Evolutionary conservation across 1,140 invertebrate species (phyloP), one percentile per base, ranked within the genome.

Genomic region (Drosophila parvula): DNA sequence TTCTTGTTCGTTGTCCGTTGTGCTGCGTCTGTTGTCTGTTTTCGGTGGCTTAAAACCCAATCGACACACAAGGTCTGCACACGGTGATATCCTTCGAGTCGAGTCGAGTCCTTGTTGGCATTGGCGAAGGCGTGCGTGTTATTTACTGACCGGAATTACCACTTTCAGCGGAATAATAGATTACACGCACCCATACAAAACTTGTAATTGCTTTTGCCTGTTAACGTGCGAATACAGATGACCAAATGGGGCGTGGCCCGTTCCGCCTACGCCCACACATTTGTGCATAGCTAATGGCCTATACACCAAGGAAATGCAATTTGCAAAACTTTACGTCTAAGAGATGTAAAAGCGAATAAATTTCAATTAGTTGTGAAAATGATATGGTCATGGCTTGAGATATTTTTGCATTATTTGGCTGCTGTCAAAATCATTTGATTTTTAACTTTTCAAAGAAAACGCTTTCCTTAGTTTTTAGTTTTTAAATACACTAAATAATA

Each of bases 131-230:
- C 71, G 67, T 86, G 79, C 79, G 61, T 68, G 84, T 89, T 89
- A 89, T 89, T 89, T 89, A 89, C 85, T 89, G 85, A 84, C 84
- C 84, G 84, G 84, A 89, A 89, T 89, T 79, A 89, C 84, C 84
- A 89, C 84, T 89, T 89, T 89, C 85, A 89, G 80, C 84, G 78
- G 74, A 60, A 84, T 84, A 89, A 89, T 89, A 89, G 84, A 89
- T 89, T 89, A 84, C 74, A 63, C 76, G 71, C 64, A 88, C 57
- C 58, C 65, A 78, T 41, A 53, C 28, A 45, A 58, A 57, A 53
- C 57, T 68, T 47, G 53, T 71, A 71, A 71, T 71, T 71, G 68
- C 68, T 70, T 71, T 45, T 48, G 68, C 43, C 68, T 71, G 68
- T 71, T 71, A 71, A 58, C 68, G 51, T 48, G 65, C 22, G 65